A percentile compares a stretch with the other conserved stretches of the same genome.
Conservation (phyloP, 2,888 invertebrate species). For the Dryocosmus kuriphilus region DNA sequence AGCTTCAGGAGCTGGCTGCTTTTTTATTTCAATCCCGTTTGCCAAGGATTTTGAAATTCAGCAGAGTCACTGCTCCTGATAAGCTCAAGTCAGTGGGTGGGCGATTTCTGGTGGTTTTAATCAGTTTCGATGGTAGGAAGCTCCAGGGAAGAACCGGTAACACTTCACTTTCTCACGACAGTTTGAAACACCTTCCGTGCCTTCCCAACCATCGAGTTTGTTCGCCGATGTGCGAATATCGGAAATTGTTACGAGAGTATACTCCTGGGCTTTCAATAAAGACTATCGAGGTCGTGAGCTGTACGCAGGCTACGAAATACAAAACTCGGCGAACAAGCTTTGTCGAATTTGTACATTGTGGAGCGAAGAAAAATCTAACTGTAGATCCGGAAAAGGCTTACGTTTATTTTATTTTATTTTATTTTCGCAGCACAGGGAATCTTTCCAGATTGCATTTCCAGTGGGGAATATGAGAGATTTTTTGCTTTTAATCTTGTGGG, state of each 20-base stretch:
- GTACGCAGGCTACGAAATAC: slow-evolving; percentile 21
- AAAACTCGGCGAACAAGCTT: slow-evolving; percentile 27
- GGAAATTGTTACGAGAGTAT: slow-evolving; percentile 36
- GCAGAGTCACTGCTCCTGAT: not conserved
- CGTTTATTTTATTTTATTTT: slow-evolving; percentile 12
- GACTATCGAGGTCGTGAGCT: slow-evolving; percentile 16
- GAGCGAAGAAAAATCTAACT: slow-evolving; percentile 8
- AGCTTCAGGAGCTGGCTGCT: not conserved
- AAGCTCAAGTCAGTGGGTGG: not conserved
- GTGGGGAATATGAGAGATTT: not conserved
- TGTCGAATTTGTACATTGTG: slow-evolving; percentile 4
- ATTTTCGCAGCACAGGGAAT: not conserved
- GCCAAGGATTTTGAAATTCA: not conserved
- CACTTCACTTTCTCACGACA: not conserved
- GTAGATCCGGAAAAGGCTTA: not conserved
- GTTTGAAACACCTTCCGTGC: not conserved
- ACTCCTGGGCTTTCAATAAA: slow-evolving; percentile 35
- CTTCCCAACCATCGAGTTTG: slow-evolving; percentile 1
- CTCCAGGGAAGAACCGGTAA: not conserved
- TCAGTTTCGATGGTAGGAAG: not conserved
- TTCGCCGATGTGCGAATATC: slow-evolving; percentile 34
- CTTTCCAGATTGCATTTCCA: slow-evolving; percentile 25
- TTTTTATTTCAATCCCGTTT: not conserved
- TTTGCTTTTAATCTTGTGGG: not conserved
- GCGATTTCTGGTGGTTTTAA: not conserved